A percentile compares a stretch with the other conserved stretches of the same genome.
Evolutionary conservation across 2,113 vertebrate genomes (phyloP).

Genomic region (Seriola rivoliana): DNA sequence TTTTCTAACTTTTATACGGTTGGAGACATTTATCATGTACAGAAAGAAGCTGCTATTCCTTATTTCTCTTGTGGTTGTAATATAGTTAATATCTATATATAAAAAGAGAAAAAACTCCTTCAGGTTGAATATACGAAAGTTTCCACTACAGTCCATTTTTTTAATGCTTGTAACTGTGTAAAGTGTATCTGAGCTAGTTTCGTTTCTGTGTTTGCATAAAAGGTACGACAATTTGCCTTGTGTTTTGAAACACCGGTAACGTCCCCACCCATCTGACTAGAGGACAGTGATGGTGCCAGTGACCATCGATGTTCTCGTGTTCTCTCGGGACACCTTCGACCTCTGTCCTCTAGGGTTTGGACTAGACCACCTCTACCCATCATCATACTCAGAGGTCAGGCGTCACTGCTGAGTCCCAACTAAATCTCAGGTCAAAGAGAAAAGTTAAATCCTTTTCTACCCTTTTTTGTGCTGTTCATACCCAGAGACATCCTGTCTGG

Average conservation of each 20-base stretch:
- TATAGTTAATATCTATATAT: slow-evolving; percentile 81
- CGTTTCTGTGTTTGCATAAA: slow-evolving; percentile 75
- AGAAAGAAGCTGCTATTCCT: slow-evolving; percentile 99
- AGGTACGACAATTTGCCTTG: slow-evolving; percentile 86
- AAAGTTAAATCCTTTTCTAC: slow-evolving; percentile 64
- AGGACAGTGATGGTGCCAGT: slow-evolving; percentile 38
- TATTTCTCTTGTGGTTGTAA: slow-evolving; percentile 96
- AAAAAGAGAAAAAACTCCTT: slow-evolving; percentile 84
- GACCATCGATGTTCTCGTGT: slow-evolving; percentile 35
- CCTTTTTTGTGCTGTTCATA: slow-evolving; percentile 46
- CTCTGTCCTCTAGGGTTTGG: slow-evolving; percentile 34
- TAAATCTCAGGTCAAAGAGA: slow-evolving; percentile 92
- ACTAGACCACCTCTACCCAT: slow-evolving; percentile 12
- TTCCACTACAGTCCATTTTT: slow-evolving; percentile 85
- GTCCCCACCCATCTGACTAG: slow-evolving; percentile 35
- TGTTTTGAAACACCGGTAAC: slow-evolving; percentile 86
- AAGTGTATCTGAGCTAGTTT: slow-evolving; percentile 71
- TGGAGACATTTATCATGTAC: slow-evolving; percentile 96
- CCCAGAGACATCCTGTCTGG: slow-evolving; percentile 37
- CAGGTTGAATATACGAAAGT: slow-evolving; percentile 89
- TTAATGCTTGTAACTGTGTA: slow-evolving; percentile 84
- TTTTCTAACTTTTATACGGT: slow-evolving; percentile 99
- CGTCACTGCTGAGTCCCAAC: slow-evolving; percentile 74
- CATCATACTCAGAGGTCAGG: slow-evolving; percentile 49
- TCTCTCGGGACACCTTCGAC: slow-evolving; percentile 42